Evolutionary conservation across 2,797 vertebrate genomes (phyloP).

Genomic region (Neolamprologus multifasciatus): DNA sequence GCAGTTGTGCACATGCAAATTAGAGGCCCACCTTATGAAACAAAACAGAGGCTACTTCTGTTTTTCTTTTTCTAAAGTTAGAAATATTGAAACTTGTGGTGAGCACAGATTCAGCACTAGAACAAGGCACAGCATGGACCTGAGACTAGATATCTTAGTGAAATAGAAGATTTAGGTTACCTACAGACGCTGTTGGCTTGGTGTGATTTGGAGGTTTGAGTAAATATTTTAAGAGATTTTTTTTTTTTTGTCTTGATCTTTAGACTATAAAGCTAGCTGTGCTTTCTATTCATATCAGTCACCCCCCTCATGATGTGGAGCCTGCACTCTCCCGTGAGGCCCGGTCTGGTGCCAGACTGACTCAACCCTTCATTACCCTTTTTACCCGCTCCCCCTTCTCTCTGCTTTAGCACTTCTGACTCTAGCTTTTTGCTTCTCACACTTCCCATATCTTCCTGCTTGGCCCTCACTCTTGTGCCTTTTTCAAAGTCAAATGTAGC

Average conservation of each 20-base stretch:
- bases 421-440: neutral
- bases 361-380: constrained; percentile 26
- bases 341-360: constrained; percentile 33
- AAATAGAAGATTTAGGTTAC: neutral
- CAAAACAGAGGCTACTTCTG: neutral
- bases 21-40: neutral
- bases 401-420: neutral
- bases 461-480: neutral
- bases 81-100: neutral
- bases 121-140: neutral
- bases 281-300: neutral
- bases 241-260: neutral
- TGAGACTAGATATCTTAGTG: neutral
- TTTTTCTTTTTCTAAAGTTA: neutral
- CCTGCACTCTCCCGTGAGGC: constrained; percentile 29
- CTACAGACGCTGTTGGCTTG: neutral
- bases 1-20: neutral
- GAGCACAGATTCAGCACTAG: neutral
- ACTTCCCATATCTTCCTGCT: neutral
- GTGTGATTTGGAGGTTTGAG: neutral
- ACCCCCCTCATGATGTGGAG: neutral
- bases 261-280: neutral
- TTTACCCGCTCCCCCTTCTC: neutral
- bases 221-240: neutral
- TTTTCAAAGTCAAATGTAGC: neutral